Percentiles rank a stretch among this genome's conserved stretches.
Evolutionary conservation across 2,113 vertebrate genomes (phyloP).

Genomic region (Melanostigma gelatinosum): DNA sequence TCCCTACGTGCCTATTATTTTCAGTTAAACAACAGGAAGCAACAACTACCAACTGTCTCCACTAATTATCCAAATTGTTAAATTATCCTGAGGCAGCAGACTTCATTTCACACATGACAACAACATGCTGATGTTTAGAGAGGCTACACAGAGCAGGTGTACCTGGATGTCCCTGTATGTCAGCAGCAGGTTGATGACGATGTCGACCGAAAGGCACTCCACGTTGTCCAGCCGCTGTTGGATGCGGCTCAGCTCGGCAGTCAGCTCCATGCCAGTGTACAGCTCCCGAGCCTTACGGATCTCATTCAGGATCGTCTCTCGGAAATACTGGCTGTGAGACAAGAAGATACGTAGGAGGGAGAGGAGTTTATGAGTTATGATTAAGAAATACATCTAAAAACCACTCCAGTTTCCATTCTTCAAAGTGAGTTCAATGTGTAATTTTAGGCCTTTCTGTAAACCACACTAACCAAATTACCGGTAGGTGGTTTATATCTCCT

Average conservation of each 20-base stretch:
- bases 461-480: neutral
- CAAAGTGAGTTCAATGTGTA: neutral
- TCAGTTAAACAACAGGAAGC: neutral
- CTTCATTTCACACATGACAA: neutral
- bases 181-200: constrained; percentile 95
- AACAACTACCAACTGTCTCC: neutral
- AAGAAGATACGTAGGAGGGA: neutral
- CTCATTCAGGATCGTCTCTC: constrained; percentile 93
- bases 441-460: neutral
- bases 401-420: neutral
- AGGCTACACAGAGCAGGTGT: constrained; percentile 4
- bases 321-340: constrained; percentile 91
- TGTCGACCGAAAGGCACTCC: constrained; percentile 96
- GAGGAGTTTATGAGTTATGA: neutral
- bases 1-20: neutral
- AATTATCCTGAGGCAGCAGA: neutral
- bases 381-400: neutral
- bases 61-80: neutral
- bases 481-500: constrained; percentile 1
- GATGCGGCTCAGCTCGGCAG: constrained; percentile 92
- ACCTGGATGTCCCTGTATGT: constrained; percentile 99
- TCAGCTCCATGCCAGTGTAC: constrained; percentile 91
- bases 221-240: constrained; percentile 95
- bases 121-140: neutral
- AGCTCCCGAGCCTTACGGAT: constrained; percentile 95